Conservation (phyloP, 2,113 vertebrate species). For the Hucho hucho region DNA sequence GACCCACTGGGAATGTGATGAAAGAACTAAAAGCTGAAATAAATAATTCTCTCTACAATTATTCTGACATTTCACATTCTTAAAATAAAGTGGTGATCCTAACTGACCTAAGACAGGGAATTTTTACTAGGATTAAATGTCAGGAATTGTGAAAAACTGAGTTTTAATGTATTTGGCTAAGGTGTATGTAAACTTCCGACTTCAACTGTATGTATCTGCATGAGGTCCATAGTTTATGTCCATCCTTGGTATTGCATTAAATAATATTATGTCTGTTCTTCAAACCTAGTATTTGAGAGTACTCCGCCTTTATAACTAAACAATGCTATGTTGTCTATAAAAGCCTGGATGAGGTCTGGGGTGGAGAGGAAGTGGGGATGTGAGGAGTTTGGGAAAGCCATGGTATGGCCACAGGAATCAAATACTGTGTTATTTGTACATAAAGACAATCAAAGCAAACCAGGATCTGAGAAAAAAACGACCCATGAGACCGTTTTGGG, state of each 20-base stretch:
- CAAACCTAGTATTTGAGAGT: slow-evolving; percentile 49
- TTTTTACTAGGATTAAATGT: no score
- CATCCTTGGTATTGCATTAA: slow-evolving; percentile 12
- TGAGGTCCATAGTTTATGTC: slow-evolving; percentile 14
- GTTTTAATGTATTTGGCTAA: no score
- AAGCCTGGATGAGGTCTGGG: slow-evolving; percentile 39
- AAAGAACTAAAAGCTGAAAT: no score
- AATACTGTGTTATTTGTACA: slow-evolving; percentile 73
- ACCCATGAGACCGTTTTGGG: slow-evolving; percentile 41
- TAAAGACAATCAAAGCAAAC: slow-evolving; percentile 61
- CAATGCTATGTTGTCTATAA: slow-evolving; percentile 62
- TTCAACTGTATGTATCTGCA: slow-evolving; percentile 20
- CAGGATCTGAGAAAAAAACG: no score
- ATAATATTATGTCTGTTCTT: slow-evolving; percentile 44
- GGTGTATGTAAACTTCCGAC: no score
- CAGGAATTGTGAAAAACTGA: no score
- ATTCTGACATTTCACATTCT: no score
- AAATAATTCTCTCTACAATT: no score
- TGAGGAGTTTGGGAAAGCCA: slow-evolving; percentile 35
- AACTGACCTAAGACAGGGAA: no score
- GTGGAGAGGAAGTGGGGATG: slow-evolving; percentile 12
- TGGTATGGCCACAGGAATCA: slow-evolving; percentile 68
- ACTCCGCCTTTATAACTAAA: slow-evolving; percentile 49
- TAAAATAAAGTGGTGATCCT: no score
- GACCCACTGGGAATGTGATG: no score